phyloP scores from a whole-genome alignment of 2,113 vertebrate genomes.

The Daphoenositta chrysoptera region DNA sequence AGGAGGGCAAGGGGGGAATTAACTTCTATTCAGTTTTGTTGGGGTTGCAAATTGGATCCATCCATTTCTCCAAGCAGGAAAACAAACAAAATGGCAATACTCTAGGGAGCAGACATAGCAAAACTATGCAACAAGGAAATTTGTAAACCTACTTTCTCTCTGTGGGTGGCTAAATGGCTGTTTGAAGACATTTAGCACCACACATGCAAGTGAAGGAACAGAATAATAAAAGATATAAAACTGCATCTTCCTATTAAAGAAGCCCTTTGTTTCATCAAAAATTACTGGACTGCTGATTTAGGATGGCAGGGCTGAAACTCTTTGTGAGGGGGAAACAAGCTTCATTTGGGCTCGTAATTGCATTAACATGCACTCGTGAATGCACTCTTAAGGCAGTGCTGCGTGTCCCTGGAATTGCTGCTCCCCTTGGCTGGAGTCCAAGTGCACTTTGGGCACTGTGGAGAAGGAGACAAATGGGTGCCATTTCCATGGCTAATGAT shows the following conservation, averaged over 20 bases:
- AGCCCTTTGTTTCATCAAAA: background rate
- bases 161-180: constrained; percentile 52
- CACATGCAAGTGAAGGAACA: background rate
- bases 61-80: constrained; percentile 55
- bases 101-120: background rate
- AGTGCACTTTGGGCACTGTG: background rate
- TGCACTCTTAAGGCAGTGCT: background rate
- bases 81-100: constrained; percentile 42
- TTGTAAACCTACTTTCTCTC: constrained; percentile 51
- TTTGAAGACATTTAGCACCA: constrained; percentile 55
- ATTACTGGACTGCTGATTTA: constrained; percentile 22
- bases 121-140: constrained; percentile 19
- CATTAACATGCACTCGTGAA: background rate
- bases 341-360: constrained; percentile 39
- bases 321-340: background rate
- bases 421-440: background rate
- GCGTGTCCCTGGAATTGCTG: background rate
- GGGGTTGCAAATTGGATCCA: constrained; percentile 50
- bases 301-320: background rate
- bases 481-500: constrained; percentile 13
- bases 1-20: background rate
- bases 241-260: background rate
- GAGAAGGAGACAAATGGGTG: constrained; percentile 30
- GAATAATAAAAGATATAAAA: background rate
- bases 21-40: constrained; percentile 2